Percentiles rank a stretch among this genome's conserved stretches.
phyloP scores from a whole-genome alignment of 1,140 invertebrate genomes.

The Drosophila athabasca region DNA sequence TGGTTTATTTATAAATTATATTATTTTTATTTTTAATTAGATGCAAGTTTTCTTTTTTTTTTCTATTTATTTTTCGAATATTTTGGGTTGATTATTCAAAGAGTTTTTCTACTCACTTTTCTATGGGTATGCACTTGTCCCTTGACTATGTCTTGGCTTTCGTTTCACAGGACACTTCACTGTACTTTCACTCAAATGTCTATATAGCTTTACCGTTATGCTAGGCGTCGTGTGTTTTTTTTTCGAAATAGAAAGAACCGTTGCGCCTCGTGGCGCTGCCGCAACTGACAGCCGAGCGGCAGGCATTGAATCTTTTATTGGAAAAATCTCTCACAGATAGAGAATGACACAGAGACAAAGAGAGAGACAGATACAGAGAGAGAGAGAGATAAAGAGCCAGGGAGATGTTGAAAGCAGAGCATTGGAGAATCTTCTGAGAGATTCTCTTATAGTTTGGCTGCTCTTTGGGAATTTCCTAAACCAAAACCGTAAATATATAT shows the following conservation, averaged over 20 bases:
- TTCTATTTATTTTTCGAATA: too few species aligned
- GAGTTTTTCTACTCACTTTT: too few species aligned
- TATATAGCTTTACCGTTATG: slow-evolving; percentile 22
- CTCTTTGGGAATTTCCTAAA: slow-evolving; percentile 24
- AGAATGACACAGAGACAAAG: neutral
- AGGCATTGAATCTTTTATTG: slow-evolving; percentile 55
- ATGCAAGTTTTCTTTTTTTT: too few species aligned
- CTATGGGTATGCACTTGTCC: neutral
- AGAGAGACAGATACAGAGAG: neutral
- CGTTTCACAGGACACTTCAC: slow-evolving; percentile 8
- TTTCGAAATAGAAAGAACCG: slow-evolving; percentile 17
- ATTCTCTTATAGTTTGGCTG: slow-evolving; percentile 35
- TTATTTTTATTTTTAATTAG: too few species aligned
- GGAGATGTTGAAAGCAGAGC: neutral
- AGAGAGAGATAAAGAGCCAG: slow-evolving; percentile 1
- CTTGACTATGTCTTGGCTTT: slow-evolving; percentile 2
- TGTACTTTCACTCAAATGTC: slow-evolving; percentile 29
- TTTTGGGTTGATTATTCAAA: too few species aligned
- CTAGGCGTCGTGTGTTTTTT: neutral
- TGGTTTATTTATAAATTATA: too few species aligned
- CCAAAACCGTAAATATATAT: slow-evolving; percentile 5
- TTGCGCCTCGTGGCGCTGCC: slow-evolving; percentile 58
- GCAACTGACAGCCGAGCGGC: slow-evolving; percentile 55
- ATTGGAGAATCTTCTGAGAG: neutral
- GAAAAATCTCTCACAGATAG: slow-evolving; percentile 27